Evolutionary conservation across 2,888 invertebrate species (phyloP).

Genomic region (Lasioglossum oenotherae): DNA sequence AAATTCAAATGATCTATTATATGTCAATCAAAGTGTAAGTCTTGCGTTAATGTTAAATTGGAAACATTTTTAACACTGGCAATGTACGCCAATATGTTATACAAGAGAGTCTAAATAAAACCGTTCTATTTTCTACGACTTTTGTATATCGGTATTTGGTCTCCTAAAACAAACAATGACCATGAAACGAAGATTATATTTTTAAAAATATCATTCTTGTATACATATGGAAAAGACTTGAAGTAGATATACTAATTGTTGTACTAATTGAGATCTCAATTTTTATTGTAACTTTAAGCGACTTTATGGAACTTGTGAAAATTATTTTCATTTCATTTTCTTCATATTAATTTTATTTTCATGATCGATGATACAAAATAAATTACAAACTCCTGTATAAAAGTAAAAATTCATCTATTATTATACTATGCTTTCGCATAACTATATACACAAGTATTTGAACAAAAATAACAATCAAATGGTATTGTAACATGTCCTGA

Average conservation of each 20-base stretch:
- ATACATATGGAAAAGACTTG: background rate
- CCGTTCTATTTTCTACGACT: background rate
- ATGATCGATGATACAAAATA: conserved; percentile 19
- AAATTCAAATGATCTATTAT: background rate
- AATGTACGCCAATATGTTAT: background rate
- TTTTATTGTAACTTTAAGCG: too few relatives aligned
- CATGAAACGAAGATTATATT: background rate
- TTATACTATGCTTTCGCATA: conserved; percentile 33
- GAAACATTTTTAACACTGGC: background rate
- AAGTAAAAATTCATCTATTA: background rate
- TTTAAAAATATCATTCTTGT: background rate
- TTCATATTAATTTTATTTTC: background rate
- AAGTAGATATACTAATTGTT: background rate
- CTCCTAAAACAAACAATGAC: background rate
- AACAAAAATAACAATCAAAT: conserved; percentile 88
- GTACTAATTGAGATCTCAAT: too few relatives aligned
- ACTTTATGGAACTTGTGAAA: too few relatives aligned
- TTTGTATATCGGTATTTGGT: background rate
- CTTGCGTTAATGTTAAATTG: background rate
- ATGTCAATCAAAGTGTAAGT: background rate
- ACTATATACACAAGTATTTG: conserved; percentile 84
- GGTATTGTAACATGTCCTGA: conserved; percentile 83
- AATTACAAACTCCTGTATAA: background rate
- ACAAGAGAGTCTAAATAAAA: background rate
- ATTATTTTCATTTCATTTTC: background rate